phyloP scores from a whole-genome alignment of 35 echinoderm and acorn worm species.

The Amphiura filiformis region DNA sequence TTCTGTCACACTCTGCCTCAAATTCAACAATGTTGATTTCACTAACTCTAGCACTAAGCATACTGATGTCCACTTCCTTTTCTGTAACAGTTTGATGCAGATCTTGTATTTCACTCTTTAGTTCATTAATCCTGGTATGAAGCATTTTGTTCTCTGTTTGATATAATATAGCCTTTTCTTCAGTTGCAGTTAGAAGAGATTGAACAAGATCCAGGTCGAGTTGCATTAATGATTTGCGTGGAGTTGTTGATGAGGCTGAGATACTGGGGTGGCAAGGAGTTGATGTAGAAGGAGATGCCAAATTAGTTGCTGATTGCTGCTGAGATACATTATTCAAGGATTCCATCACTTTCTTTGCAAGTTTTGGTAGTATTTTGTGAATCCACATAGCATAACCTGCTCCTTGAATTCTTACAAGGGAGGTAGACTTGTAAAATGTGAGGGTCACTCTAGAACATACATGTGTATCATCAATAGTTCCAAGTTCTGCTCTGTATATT shows the following conservation, averaged over 20 bases:
- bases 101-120: not conserved
- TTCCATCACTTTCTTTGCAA: not conserved
- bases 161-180: not conserved
- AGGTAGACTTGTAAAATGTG: not conserved
- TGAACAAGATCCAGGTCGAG: not conserved
- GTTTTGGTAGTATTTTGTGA: not conserved
- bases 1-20: not conserved
- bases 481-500: not conserved
- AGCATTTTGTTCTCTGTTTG: not conserved
- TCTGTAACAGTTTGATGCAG: not conserved
- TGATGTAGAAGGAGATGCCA: too few relatives aligned
- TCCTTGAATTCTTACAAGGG: not conserved
- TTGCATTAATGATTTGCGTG: not conserved
- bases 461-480: too few relatives aligned
- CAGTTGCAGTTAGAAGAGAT: not conserved
- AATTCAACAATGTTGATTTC: not conserved
- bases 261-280: not conserved
- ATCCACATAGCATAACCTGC: not conserved
- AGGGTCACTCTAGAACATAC: not conserved
- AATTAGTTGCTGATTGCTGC: too few relatives aligned
- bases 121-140: not conserved
- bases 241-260: too few relatives aligned
- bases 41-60: not conserved
- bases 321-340: not conserved
- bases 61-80: not conserved